A percentile compares a stretch with the other conserved stretches of the same genome.
These are phyloP conservation scores for Chaunax sp. DNA, from an alignment of 2,797 vertebrate species.

Conservation along the genomic window DNA sequence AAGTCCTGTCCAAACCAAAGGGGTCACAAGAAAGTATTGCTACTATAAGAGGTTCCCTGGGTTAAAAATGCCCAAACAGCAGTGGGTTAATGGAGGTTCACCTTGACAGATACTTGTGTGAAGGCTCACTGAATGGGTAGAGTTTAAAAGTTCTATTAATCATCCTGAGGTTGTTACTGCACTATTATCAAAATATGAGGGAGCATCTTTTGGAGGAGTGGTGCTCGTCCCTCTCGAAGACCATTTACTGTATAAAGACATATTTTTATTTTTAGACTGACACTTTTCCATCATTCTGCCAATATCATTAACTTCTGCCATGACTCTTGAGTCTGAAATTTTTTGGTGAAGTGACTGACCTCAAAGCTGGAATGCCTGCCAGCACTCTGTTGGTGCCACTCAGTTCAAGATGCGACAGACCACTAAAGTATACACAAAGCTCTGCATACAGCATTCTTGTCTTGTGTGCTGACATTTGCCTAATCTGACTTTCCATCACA, in stretches of 20 bases:
- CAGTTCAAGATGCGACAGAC: slow-evolving; percentile 16
- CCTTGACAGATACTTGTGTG: background rate
- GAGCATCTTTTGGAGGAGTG: no score
- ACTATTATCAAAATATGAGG: no score
- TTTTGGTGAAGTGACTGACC: slow-evolving; percentile 31
- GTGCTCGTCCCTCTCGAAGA: no score
- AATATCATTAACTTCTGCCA: background rate
- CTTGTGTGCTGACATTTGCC: background rate
- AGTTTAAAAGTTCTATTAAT: background rate
- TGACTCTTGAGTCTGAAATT: slow-evolving; percentile 24
- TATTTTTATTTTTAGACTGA: no score
- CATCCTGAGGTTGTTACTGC: no score
- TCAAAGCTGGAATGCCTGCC: slow-evolving; percentile 49
- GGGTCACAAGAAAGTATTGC: background rate
- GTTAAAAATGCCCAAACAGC: background rate
- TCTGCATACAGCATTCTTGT: background rate
- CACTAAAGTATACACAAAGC: background rate
- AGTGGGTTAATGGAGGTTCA: background rate
- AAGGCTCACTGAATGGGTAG: background rate
- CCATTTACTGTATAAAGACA: no score
- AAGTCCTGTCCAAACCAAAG: background rate
- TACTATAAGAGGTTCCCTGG: background rate
- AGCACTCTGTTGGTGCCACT: slow-evolving; percentile 5
- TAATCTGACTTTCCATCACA: background rate
- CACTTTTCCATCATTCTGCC: no score